Evolutionary conservation across 2,113 vertebrate genomes (phyloP), one percentile per base, ranked within the genome.

Genomic region (Cavia porcellus): DNA sequence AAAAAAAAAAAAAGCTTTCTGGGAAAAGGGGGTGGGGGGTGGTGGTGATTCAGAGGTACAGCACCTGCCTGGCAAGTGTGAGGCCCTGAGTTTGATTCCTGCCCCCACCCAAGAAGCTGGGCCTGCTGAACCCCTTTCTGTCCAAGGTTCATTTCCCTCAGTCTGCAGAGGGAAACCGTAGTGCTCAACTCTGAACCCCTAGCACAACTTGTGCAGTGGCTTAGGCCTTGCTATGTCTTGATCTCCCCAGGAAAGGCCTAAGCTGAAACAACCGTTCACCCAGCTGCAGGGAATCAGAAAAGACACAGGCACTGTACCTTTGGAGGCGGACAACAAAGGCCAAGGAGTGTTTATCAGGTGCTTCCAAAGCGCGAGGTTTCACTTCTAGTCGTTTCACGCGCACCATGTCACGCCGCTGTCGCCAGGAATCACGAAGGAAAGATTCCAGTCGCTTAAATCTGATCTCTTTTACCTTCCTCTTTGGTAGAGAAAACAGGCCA

Each of bases 361-460:
- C 97, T 0, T 98, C 94, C 0, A 97, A 70, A 7, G 96, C 79
- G 0, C 95, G 97, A 0, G 99, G 99, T 25, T 99, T 99, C 64
- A 97, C 96, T 10, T 98, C 61, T 30, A 98, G 94, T 38, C 99
- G 99, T n/a, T 83, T 92, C 81, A 99, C 97, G 1, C 99, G 98
- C 0, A 92, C 97, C 0, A 98, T 97, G 88, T 99, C 99, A 1
- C 99, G 97, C 10, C 98, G 95, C 22, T 97, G 99, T 72, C 97
- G 98, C 96, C 99, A 99, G 0, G 99, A 99, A 50, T 99, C 98
- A 62, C 97, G 98, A 19, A 99, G 91, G 64, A 99, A 99, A 5
- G 99, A 98, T 92, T 99, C 99, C 52, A 99, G 98, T 35, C 99
- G 99, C 86, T 99, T 99, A 96, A 99, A 99, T 91, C 98, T 99